A percentile compares a stretch with the other conserved stretches of the same genome.
phyloP scores from a whole-genome alignment of 2,888 invertebrate species.

The Xylophagus ater region DNA sequence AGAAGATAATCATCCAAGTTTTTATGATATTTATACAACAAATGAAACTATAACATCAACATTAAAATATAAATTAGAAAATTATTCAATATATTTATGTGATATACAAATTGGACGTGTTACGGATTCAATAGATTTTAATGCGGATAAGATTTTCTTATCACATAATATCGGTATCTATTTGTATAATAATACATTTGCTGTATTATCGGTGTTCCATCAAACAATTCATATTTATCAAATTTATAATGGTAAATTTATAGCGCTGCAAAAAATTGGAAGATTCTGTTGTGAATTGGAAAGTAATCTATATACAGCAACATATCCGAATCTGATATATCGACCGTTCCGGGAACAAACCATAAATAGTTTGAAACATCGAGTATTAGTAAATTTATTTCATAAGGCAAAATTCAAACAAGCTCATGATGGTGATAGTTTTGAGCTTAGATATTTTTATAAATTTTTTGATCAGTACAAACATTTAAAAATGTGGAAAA shows the following conservation, averaged over 20 bases:
- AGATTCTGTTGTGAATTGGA: slow-evolving; percentile 81
- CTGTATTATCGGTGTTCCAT: slow-evolving; percentile 88
- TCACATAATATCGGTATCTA: slow-evolving; percentile 95
- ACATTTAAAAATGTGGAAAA: slow-evolving; percentile 85
- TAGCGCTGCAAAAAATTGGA: slow-evolving; percentile 73
- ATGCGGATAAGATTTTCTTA: slow-evolving; percentile 84
- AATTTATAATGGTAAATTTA: slow-evolving; percentile 72
- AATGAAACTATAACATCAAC: slow-evolving; percentile 90
- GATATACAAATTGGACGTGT: slow-evolving; percentile 69
- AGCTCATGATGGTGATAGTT: slow-evolving; percentile 14
- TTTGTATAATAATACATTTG: slow-evolving; percentile 79
- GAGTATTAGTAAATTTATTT: slow-evolving; percentile 70
- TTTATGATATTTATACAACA: slow-evolving; percentile 75
- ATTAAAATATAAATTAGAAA: slow-evolving; percentile 73
- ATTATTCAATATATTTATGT: slow-evolving; percentile 80
- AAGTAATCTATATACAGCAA: slow-evolving; percentile 57
- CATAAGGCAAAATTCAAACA: slow-evolving; percentile 29
- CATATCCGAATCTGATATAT: slow-evolving; percentile 46
- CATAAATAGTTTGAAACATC: slow-evolving; percentile 78
- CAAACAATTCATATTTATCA: slow-evolving; percentile 91
- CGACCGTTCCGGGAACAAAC: slow-evolving; percentile 66
- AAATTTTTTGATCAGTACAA: slow-evolving; percentile 76
- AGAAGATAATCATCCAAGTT: slow-evolving; percentile 73
- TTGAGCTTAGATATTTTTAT: slow-evolving; percentile 59
- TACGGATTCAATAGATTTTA: slow-evolving; percentile 71